phyloP scores from a whole-genome alignment of 2,113 vertebrate genomes.

The Alaudala cheleensis region DNA sequence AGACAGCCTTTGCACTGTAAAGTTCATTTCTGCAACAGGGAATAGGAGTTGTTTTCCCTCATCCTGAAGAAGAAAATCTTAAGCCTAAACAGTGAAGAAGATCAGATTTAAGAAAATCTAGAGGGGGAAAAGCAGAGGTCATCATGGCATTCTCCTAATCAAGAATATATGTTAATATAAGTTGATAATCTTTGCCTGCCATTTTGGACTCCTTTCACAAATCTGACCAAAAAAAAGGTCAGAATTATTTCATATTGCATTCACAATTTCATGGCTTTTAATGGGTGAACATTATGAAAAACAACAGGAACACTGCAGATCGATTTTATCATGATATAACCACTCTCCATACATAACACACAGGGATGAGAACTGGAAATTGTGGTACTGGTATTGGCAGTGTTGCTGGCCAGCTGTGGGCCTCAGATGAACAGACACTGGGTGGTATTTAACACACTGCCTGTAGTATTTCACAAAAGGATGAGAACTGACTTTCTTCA shows the following conservation, averaged over 20 bases:
- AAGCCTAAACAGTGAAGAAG: not conserved
- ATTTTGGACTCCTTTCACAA: not conserved
- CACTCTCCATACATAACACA: not conserved
- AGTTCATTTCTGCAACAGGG: conserved; percentile 35
- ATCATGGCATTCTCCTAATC: not conserved
- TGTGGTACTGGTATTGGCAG: not conserved
- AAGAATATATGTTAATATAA: not conserved
- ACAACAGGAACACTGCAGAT: not conserved
- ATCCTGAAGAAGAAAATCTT: not conserved
- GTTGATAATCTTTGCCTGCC: not conserved
- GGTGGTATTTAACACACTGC: not conserved
- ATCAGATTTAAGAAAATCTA: not conserved
- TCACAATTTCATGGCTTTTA: not conserved
- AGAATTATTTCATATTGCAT: not conserved
- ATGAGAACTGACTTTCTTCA: not conserved
- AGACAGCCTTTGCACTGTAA: conserved; percentile 41
- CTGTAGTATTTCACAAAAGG: not conserved
- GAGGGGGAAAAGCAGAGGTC: fast-evolving
- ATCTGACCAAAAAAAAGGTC: not conserved
- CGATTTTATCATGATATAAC: not conserved
- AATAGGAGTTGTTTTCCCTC: conserved; percentile 6
- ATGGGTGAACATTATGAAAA: not conserved
- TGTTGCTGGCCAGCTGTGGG: not conserved
- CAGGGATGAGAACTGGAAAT: not conserved
- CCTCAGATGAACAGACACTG: not conserved